phyloP scores from a whole-genome alignment of 2,888 invertebrate genomes.

The Crematogaster levior region DNA sequence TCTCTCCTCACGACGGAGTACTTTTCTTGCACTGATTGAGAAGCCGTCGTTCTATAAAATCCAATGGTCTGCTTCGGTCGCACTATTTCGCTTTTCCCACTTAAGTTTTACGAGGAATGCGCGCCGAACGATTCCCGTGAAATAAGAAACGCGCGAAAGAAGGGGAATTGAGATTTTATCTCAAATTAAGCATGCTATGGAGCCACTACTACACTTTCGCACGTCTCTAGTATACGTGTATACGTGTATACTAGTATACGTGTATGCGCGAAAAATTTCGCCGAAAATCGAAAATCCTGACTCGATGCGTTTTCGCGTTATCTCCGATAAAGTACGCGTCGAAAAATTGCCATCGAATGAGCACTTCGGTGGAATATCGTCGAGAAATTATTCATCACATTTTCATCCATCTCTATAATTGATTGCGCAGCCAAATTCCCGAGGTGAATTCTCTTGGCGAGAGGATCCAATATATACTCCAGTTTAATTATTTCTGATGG shows the following conservation, averaged over 20 bases:
- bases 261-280: conserved; percentile 8
- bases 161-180: conserved; percentile 53
- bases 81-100: conserved; percentile 38
- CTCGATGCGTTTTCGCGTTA: not conserved
- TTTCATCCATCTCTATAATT: conserved; percentile 37
- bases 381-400: conserved; percentile 33
- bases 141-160: conserved; percentile 39
- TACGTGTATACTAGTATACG: not conserved
- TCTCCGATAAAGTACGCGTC: not conserved
- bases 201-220: conserved; percentile 11
- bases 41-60: conserved; percentile 57
- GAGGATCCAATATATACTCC: not conserved
- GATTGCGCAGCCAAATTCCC: conserved; percentile 20
- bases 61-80: conserved; percentile 41
- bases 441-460: conserved; percentile 12
- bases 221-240: not conserved
- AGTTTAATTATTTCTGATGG: conserved; percentile 42
- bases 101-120: conserved; percentile 55
- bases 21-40: conserved; percentile 58
- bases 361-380: conserved; percentile 21
- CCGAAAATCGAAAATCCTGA: conserved; percentile 14
- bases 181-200: conserved; percentile 54
- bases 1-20: not conserved
- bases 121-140: conserved; percentile 35
- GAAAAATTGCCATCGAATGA: conserved; percentile 28